Evolutionary conservation across 92 coral and sea anemone species (phyloP).

Genomic region (Epizoanthus stellaris): DNA sequence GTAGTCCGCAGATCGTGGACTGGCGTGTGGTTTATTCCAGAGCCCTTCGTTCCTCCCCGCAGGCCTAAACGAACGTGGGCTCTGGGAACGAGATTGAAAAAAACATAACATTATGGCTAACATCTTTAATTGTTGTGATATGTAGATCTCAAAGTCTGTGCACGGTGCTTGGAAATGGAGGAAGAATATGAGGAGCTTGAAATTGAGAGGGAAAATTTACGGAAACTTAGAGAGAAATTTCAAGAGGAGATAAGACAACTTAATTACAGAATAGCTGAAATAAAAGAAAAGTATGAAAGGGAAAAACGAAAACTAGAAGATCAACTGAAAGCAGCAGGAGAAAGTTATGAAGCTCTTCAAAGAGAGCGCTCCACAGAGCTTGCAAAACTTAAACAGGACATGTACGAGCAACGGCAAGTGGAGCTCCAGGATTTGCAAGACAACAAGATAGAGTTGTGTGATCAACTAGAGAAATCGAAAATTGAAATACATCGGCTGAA

Average conservation of each 20-base stretch:
- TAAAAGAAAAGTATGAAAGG: constrained; percentile 53
- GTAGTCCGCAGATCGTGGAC: too few relatives aligned
- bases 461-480: constrained; percentile 61
- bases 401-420: constrained; percentile 57
- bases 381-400: constrained; percentile 44
- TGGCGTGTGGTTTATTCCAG: too few relatives aligned
- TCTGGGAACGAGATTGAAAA: too few relatives aligned
- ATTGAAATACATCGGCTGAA: constrained; percentile 48
- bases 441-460: constrained; percentile 60
- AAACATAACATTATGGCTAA: too few relatives aligned
- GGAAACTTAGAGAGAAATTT: constrained; percentile 15
- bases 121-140: neutral
- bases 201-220: constrained; percentile 36
- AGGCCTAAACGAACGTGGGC: too few relatives aligned
- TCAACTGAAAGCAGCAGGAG: constrained; percentile 41
- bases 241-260: constrained; percentile 55
- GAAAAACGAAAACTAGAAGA: constrained; percentile 60
- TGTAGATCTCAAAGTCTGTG: constrained; percentile 43
- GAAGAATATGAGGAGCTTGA: constrained; percentile 45
- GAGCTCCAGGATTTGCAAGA: constrained; percentile 62
- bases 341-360: constrained; percentile 47
- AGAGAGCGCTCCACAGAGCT: constrained; percentile 60
- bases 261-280: constrained; percentile 48
- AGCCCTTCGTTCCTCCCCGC: too few relatives aligned
- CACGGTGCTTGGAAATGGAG: constrained; percentile 46